Base-by-base conservation (phyloP, 2,888 invertebrate species). In the Ochropleura leucogaster region DNA sequence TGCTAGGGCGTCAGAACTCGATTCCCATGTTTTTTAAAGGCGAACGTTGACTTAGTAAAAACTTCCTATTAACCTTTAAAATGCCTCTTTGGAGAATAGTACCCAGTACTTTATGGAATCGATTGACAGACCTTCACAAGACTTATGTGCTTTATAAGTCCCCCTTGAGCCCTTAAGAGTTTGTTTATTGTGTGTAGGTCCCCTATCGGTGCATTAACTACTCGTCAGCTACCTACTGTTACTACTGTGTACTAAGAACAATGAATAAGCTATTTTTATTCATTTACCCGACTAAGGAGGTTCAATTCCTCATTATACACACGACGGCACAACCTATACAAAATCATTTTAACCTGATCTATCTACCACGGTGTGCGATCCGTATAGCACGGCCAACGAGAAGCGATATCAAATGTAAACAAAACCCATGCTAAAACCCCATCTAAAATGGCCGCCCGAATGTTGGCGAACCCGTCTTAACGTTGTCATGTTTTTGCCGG, bases 141-240 rank as follows among this genome's bases (percentile, higher is more conserved):
- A 47, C 40, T 18, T 44, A 12, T 53, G 16, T 60, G 67, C 67
- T 81, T 68, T 68, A 47, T 63, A 42, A 55, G 65, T 80, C 44
- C 80, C 47, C 55, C 62, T 44, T 42, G 53, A 40, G n/a, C n/a
- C 53, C 64, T 55, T 46, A 44, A 51, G 63, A 63, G 59, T 30
- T 60, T 9, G 16, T 60, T 65, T 57, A 55, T 67, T 81, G 51
- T 75, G 12, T 20, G 18, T 10, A 62, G 66, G 30, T 67, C 63
- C 75, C 65, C 75, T 68, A 30, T 53, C n/a, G 51, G 46, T 55
- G 47, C 42, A 57, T 18, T 47, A 53, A 18, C 30, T 62, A n/a
- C 42, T 66, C 59, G 74, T 60, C 75, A 71, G n/a, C 8, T 72
- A 30, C n/a, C 16, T 40, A 40, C 10, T 46, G 30, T 20, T 40